Base-by-base conservation (phyloP, 2,888 invertebrate species). In the Dilophus febrilis region DNA sequence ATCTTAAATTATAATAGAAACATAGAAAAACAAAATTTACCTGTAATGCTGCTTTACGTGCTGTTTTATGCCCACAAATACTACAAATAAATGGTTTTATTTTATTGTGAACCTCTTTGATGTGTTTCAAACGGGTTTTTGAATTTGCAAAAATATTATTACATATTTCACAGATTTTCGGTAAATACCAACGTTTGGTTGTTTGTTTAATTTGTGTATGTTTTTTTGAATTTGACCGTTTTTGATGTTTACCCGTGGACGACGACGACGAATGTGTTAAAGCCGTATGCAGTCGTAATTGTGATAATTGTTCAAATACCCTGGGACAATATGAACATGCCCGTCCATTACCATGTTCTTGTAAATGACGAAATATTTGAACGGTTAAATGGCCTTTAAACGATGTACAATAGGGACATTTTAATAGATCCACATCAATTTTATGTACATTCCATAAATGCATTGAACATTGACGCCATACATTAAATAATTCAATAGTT, bases 71-170 rank as follows among this genome's bases (percentile, higher is more conserved):
- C 10, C 75, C 77, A 54, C 84, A 84, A 39, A 78, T 74, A 49
- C 71, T 74, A 51, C 84, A 84, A 27, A 74, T 72, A 48, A 75
- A 83, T 0, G 77, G 79, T 48, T 77, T 76, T 35, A 77, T 65
- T 53, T 79, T 77, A 45, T 76, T 73, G 54, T 84, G 84, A 1
- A 84, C 80, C 1, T 72, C 68, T 52, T 77, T 73, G 29, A 77
- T 68, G 48, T 81, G 80, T 51, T 72, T 74, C 41, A 75, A 77
- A 7, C 79, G 56, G 40, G 71, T 70, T 54, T 77, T 76, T 1
- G 73, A 69, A 51, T 77, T 77, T 1, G 77, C 73, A 55, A 81
- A 80, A 37, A 65, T 68, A 38, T 76, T 67, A 31, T 69, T 66
- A 53, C 83, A 84, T 37, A 75, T 70, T 39, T 74, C 70, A 50